Conservation (phyloP, 2,888 invertebrate species). For the Mesoligia furuncula region DNA sequence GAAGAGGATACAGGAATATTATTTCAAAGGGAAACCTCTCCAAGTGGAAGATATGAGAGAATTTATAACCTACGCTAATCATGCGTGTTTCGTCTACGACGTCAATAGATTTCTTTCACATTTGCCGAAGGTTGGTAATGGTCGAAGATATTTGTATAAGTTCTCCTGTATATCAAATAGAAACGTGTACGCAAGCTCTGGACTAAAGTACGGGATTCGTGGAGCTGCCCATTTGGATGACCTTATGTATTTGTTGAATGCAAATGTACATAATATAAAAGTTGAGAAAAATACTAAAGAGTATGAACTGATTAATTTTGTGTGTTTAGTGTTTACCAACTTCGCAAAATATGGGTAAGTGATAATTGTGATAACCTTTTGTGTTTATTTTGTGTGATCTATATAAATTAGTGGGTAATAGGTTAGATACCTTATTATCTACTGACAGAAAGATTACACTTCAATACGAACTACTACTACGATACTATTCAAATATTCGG, state of each 20-base stretch:
- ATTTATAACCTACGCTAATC: slow-evolving; percentile 66
- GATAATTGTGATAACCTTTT: not conserved
- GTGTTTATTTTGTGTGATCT: not conserved
- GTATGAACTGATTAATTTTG: slow-evolving; percentile 73
- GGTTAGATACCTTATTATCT: not conserved
- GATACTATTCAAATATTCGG: not conserved
- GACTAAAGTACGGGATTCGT: slow-evolving; percentile 69
- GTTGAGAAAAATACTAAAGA: slow-evolving; percentile 71
- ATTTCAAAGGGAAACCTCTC: slow-evolving; percentile 71
- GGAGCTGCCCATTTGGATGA: slow-evolving; percentile 80
- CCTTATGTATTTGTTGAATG: slow-evolving; percentile 77
- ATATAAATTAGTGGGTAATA: not conserved
- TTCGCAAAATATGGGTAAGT: slow-evolving; percentile 67
- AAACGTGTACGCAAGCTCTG: slow-evolving; percentile 71
- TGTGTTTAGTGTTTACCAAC: slow-evolving; percentile 77
- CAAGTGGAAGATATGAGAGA: slow-evolving; percentile 66
- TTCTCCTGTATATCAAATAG: slow-evolving; percentile 74
- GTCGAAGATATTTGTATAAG: slow-evolving; percentile 54
- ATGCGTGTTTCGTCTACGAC: slow-evolving; percentile 65
- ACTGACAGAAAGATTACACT: too few species aligned
- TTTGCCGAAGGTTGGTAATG: slow-evolving; percentile 44
- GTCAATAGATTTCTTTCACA: slow-evolving; percentile 58
- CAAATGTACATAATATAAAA: slow-evolving; percentile 68
- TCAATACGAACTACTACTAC: too few species aligned
- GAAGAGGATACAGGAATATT: slow-evolving; percentile 72